Evolutionary conservation across 2,113 vertebrate species (phyloP), one percentile per base, ranked within the genome.

Genomic region (Notothenia rossii): DNA sequence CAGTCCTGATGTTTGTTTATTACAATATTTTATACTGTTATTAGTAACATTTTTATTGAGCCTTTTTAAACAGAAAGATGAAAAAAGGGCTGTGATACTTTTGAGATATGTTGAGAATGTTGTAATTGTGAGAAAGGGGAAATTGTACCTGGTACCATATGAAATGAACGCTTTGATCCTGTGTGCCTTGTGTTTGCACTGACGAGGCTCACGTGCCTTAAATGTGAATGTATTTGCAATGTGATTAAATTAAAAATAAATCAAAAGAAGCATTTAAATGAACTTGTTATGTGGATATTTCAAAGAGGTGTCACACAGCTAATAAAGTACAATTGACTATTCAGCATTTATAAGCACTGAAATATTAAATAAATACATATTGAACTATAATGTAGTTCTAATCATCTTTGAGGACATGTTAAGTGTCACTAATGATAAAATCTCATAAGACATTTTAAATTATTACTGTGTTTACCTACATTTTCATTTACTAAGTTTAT

Each of bases 171-270:
- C 77, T 83, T 86, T 72, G 55, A 69, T 74, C 58, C 40, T 10
- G 8, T 36, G 58, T 73, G 87, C 86, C 85, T 92, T 82, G 33
- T 54, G 11, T 87, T 91, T 86, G 80, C 89, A 91, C 87, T 78
- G 74, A 85, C 17, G 0, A 61, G 43, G 71, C 58, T 29, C 78
- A 15, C 29, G 60, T 85, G 86, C 82, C 86, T 90, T 77, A 68
- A 90, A 89, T 93, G 90, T 93, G 86, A 90, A 89, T 88, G 58
- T 82, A 77, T 77, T 89, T 91, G 83, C 81, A 88, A 89, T 91
- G 66, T 85, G 79, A 88, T 79, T 51, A 85, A 91, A 86, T 11
- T 66, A 14, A 61, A 69, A 69, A 66, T 65, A 64, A 81, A 72
- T 76, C 54, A 63, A 75, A 62, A 29, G 5, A 76, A 78, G 20